Evolutionary conservation across 2,113 vertebrate genomes (phyloP).

Genomic region (Acanthisitta chloris): DNA sequence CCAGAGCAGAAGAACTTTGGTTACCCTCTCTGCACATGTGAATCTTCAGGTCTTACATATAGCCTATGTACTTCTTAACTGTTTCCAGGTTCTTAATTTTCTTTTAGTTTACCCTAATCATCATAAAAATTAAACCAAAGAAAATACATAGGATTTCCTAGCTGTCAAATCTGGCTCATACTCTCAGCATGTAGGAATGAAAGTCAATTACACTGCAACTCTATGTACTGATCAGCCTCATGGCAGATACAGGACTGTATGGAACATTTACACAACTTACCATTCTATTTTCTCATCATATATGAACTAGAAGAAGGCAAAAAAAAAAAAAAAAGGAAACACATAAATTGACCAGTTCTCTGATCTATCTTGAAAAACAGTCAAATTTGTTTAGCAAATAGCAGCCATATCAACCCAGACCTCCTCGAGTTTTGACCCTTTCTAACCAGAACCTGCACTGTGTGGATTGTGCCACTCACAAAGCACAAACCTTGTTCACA

Average conservation of each 20-base stretch:
- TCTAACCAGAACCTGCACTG: background rate
- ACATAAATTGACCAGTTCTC: background rate
- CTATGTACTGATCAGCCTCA: background rate
- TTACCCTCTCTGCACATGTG: background rate
- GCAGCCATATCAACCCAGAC: background rate
- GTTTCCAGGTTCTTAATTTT: background rate
- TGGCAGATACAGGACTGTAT: background rate
- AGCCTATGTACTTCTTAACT: background rate
- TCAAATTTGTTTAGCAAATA: background rate
- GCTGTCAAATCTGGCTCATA: background rate
- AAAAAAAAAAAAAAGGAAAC: background rate
- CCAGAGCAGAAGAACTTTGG: background rate
- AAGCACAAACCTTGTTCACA: background rate
- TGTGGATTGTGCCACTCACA: background rate
- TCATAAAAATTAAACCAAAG: background rate
- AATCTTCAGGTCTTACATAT: background rate
- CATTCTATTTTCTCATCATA: slow-evolving; percentile 94
- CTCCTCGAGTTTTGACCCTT: background rate
- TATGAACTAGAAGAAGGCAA: slow-evolving; percentile 86
- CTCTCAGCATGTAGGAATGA: background rate
- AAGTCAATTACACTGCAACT: background rate
- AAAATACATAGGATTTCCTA: background rate
- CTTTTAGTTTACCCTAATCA: background rate
- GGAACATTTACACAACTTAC: slow-evolving; percentile 76
- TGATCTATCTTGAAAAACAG: background rate